Conservation (phyloP, 1,140 invertebrate species). For the Scaptomyza pallida region DNA sequence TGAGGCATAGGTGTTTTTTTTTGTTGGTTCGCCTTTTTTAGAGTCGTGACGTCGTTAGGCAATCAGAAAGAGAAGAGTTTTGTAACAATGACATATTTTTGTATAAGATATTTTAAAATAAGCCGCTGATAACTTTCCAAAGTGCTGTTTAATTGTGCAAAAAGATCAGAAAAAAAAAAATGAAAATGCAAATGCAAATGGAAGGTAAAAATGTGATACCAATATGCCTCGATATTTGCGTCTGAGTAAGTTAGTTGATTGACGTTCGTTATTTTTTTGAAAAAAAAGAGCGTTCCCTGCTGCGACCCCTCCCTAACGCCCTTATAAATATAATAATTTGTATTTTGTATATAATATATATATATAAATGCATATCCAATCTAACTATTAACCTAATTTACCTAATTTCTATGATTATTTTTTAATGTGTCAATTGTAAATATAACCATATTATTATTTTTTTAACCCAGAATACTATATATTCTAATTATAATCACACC, state of each 20-base stretch:
- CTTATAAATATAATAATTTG: conserved; percentile 21
- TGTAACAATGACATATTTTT: conserved; percentile 56
- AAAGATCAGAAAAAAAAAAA: conserved; percentile 1
- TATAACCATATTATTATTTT: conserved; percentile 12
- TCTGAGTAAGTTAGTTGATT: conserved; percentile 35
- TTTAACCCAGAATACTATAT: conserved; percentile 1
- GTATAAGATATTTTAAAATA: conserved; percentile 55
- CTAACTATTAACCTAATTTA: conserved; percentile 11
- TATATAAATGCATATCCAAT: conserved; percentile 1
- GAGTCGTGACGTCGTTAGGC: conserved; percentile 21
- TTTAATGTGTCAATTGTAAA: conserved; percentile 33
- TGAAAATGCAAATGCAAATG: conserved; percentile 20
- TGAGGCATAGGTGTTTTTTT: conserved; percentile 25
- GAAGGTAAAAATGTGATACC: conserved; percentile 69
- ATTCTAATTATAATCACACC: conserved; percentile 13
- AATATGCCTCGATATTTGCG: conserved; percentile 56
- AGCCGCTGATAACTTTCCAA: conserved; percentile 65
- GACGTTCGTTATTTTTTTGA: too few relatives aligned
- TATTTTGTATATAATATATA: conserved; percentile 17
- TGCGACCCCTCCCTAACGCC: conserved; percentile 13
- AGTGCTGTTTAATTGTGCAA: conserved; percentile 32
- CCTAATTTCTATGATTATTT: conserved; percentile 6
- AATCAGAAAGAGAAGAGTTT: conserved; percentile 27
- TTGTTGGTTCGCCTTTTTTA: conserved; percentile 4
- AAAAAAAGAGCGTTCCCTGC: conserved; percentile 15